Conservation (phyloP, 2,888 invertebrate species). For the Eucera pruinosa region DNA sequence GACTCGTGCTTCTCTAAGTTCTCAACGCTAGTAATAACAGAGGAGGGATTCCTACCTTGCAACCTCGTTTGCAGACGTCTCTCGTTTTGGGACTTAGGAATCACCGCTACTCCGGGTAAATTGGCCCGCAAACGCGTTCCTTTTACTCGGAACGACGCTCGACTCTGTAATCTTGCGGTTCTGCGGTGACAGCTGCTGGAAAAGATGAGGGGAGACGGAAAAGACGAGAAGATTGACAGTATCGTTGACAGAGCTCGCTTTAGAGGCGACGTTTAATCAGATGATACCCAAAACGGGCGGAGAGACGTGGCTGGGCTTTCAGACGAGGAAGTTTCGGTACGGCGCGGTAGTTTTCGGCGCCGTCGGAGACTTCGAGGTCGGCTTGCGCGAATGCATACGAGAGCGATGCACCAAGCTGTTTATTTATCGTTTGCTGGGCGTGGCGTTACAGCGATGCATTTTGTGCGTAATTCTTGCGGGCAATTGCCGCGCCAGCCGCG, state of each 20-base stretch:
- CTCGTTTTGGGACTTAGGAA: constrained; percentile 55
- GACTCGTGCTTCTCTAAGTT: constrained; percentile 27
- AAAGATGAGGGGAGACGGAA: constrained; percentile 15
- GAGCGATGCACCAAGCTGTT: constrained; percentile 6
- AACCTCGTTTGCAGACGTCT: constrained; percentile 50
- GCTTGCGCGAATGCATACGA: background rate
- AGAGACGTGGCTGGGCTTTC: background rate
- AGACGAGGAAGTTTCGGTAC: no score
- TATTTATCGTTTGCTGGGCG: constrained; percentile 42
- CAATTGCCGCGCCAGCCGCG: constrained; percentile 12
- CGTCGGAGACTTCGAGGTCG: background rate
- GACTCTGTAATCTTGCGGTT: constrained; percentile 58
- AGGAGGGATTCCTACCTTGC: background rate
- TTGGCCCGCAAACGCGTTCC: constrained; percentile 51
- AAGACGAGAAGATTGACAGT: constrained; percentile 31
- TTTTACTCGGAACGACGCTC: constrained; percentile 18
- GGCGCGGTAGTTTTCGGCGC: background rate
- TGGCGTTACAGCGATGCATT: constrained; percentile 28
- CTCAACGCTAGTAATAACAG: constrained; percentile 51
- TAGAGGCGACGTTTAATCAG: background rate
- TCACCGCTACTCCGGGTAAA: constrained; percentile 65
- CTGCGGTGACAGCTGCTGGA: constrained; percentile 27
- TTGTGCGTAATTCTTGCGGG: constrained; percentile 28
- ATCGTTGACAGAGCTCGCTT: background rate
- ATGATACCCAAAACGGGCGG: background rate